phyloP scores from a whole-genome alignment of 2,888 invertebrate species.

The Plutella xylostella region DNA sequence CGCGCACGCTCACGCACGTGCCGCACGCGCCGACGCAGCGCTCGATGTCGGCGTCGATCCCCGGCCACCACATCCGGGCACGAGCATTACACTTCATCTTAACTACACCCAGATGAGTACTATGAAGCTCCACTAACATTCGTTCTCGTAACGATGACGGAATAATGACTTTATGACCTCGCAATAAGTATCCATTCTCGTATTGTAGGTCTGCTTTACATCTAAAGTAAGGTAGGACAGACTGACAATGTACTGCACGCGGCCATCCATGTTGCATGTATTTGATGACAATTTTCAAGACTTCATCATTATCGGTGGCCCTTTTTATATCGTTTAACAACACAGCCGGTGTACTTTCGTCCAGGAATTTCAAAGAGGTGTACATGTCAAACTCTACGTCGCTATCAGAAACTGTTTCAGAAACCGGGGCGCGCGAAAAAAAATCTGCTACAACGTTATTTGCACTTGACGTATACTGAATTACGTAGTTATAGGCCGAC shows the following conservation, averaged over 20 bases:
- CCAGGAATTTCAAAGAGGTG: background rate
- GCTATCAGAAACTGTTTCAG: no score
- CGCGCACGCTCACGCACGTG: background rate
- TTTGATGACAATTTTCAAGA: slow-evolving; percentile 2
- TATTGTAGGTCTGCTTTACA: slow-evolving; percentile 8
- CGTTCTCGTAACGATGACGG: background rate
- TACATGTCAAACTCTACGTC: background rate
- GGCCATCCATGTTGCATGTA: slow-evolving; percentile 12
- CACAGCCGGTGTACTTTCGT: background rate
- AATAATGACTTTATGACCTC: slow-evolving; percentile 9
- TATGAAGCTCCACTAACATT: slow-evolving; percentile 7
- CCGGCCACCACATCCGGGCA: slow-evolving; percentile 7
- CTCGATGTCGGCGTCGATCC: no score
- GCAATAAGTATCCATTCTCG: slow-evolving; percentile 5
- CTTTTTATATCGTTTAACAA: background rate
- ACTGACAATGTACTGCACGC: slow-evolving; percentile 5
- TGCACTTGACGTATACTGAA: background rate
- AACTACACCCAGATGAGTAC: slow-evolving; percentile 5
- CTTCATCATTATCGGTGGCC: slow-evolving; percentile 1
- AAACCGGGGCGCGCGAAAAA: no score
- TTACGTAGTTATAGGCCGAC: slow-evolving; percentile 6
- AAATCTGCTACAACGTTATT: no score
- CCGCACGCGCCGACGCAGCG: background rate
- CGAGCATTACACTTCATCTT: slow-evolving; percentile 11
- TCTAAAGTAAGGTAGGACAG: slow-evolving; percentile 6